A percentile compares a stretch with the other conserved stretches of the same genome.
Evolutionary conservation across 2,113 vertebrate genomes (phyloP).

Genomic region (Heterocephalus glaber): DNA sequence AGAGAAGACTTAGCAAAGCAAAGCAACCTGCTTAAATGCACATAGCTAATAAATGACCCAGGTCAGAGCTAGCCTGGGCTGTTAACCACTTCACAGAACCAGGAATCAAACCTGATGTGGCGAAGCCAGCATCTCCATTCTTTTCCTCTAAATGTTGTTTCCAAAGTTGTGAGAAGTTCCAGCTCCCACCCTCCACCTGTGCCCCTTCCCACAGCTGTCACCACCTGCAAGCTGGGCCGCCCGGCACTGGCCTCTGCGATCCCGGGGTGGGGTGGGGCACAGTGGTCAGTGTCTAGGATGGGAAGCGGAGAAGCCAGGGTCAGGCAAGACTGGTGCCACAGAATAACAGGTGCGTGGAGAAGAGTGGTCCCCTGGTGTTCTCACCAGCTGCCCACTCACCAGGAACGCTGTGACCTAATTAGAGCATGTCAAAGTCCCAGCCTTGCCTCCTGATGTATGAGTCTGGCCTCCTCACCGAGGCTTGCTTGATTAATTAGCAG

Average conservation of each 20-base stretch:
- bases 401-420: conserved; percentile 72
- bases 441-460: conserved; percentile 79
- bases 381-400: conserved; percentile 1
- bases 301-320: background rate
- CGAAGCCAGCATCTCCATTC: background rate
- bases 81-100: background rate
- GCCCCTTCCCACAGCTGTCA: background rate
- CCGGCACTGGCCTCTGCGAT: background rate
- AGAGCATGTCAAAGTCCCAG: conserved; percentile 76
- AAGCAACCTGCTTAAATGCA: background rate
- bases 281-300: background rate
- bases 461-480: conserved; percentile 65
- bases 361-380: background rate
- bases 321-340: background rate
- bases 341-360: background rate
- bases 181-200: background rate
- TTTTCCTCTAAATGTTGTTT: background rate
- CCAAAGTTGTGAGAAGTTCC: background rate
- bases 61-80: background rate
- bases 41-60: background rate
- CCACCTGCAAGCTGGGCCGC: background rate
- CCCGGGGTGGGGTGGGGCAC: background rate
- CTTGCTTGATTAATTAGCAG: conserved; percentile 81
- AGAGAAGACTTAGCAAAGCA: background rate
- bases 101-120: background rate